Conservation (phyloP, 1,140 invertebrate species). For the Harlomillsia oculata region DNA sequence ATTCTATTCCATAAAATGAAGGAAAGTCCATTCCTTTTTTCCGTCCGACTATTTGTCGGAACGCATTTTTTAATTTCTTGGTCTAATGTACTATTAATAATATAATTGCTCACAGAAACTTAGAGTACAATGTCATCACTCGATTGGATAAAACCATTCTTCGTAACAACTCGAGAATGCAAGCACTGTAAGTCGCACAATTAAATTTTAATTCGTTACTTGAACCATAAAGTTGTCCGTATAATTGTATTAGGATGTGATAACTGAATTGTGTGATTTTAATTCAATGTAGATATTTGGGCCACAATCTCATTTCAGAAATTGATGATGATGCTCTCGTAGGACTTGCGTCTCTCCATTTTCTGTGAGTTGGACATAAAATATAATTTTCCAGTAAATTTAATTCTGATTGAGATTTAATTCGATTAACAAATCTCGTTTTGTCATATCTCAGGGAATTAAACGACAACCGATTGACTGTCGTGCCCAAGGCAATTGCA, state of each 20-base stretch:
- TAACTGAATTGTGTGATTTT: background rate
- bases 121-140: slow-evolving; percentile 31
- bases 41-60: too few species aligned
- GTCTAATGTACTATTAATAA: too few species aligned
- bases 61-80: too few species aligned
- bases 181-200: slow-evolving; percentile 55
- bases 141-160: slow-evolving; percentile 20
- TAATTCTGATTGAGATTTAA: background rate
- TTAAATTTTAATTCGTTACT: background rate
- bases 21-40: too few species aligned
- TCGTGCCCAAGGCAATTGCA: slow-evolving; percentile 53
- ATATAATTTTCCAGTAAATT: background rate
- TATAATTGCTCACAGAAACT: too few species aligned
- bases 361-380: slow-evolving; percentile 54
- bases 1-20: too few species aligned
- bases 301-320: slow-evolving; percentile 52
- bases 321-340: slow-evolving; percentile 55
- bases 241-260: background rate
- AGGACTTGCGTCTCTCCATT: slow-evolving; percentile 53
- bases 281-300: slow-evolving; percentile 53
- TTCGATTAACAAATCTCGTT: slow-evolving; percentile 35
- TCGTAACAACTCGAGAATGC: slow-evolving; percentile 39
- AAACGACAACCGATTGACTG: slow-evolving; percentile 59
- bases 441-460: slow-evolving; percentile 50
- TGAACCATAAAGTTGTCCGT: background rate